Evolutionary conservation across 2,888 invertebrate genomes (phyloP), one percentile per base, ranked within the genome.

Genomic region (Drosophila suboccidentalis): DNA sequence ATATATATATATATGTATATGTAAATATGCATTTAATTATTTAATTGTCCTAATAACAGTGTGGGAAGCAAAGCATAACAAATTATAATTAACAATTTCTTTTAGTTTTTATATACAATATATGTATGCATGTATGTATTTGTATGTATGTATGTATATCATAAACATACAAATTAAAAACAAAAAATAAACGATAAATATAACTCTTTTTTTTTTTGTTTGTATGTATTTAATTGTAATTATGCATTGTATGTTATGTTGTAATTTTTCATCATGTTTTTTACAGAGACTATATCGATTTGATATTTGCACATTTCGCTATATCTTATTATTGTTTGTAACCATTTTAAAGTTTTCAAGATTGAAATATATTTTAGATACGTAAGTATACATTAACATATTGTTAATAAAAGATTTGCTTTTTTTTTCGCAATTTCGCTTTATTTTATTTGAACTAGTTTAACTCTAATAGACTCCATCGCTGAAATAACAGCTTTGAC

Each of bases 31-130:
- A 67, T 82, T 73, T 68, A 75, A 72, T 83, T 75, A 50, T 79
- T 76, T 74, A 88, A 83, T 88, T 88, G 87, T 88, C 80, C 90
- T 88, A 90, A 90, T 90, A 90, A 90, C 88, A 88, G 89, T 89
- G 89, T 88, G 68, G 22, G 61, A 75, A 71, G 75, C 76, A 82
- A 89, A 90, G 82, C 75, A 79, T 89, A 90, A 89, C 90, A 90
- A 88, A 87, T 79, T 61, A 88, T 73, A 81, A 66, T 51, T 83
- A 90, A 82, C 79, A 69, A 71, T 71, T 69, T 71, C 46, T 51
- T 71, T 69, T 44, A 32, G 44, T 61, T 58, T 62, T 47, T 71
- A 57, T 71, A 62, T 57, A 66, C 39, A 70, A 43, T 63, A 62
- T 75, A 74, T 60, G 63, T 64, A 68, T 77, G 29, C 29, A 29